Conservation (phyloP, 2,113 vertebrate genomes). For the Halcyon senegalensis region DNA sequence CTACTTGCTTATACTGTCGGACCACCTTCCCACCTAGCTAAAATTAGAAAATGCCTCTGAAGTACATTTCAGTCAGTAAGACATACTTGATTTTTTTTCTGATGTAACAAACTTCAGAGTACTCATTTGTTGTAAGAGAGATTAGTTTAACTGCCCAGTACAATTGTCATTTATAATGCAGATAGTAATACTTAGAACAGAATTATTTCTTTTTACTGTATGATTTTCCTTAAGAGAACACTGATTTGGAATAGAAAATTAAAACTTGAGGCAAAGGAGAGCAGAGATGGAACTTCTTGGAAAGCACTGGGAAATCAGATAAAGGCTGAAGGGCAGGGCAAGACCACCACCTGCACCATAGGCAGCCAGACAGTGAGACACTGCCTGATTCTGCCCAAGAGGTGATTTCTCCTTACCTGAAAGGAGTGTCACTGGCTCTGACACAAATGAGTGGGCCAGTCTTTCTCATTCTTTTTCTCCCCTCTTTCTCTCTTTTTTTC, state of each 20-base stretch:
- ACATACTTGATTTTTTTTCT: not conserved
- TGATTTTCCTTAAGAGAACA: not conserved
- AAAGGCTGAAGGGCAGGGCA: not conserved
- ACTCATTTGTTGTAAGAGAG: not conserved
- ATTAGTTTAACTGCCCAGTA: not conserved
- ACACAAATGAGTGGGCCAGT: not conserved
- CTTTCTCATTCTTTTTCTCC: not conserved
- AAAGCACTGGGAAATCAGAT: not conserved
- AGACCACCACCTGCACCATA: fast-evolving
- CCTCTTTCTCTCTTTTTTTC: not conserved
- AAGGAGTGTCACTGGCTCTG: not conserved
- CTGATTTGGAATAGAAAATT: not conserved
- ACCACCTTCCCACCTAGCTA: not conserved
- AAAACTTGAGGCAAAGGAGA: not conserved
- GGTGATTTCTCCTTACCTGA: not conserved
- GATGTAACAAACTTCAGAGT: not conserved
- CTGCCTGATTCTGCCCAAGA: not conserved
- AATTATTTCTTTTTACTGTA: not conserved
- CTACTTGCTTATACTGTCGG: not conserved
- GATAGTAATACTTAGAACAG: not conserved
- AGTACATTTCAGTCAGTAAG: not conserved
- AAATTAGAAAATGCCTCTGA: not conserved
- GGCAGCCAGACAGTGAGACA: not conserved
- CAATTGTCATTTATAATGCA: not conserved
- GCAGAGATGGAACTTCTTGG: not conserved